Base-by-base conservation (phyloP, 2,797 vertebrate genomes). In the Gouania willdenowi region DNA sequence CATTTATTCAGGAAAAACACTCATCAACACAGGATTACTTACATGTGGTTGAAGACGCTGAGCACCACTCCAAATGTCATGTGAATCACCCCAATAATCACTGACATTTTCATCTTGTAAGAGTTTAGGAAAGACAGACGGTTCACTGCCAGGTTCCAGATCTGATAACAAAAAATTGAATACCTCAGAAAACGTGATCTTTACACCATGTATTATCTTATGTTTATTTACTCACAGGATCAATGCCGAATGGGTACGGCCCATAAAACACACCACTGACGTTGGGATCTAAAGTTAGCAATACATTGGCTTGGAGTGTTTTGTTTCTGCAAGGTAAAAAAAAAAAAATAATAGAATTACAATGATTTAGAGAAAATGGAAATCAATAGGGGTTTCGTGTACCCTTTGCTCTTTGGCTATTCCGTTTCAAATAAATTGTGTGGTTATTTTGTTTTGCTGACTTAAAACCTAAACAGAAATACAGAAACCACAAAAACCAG, bases 51-150 rank as follows among this genome's bases (percentile, higher is more conserved):
- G 76, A 97, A 94, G 53, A 93, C 87, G 37, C 95, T 93, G 66
- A 98, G 39, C 22, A 92, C 53, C 46, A 98, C 90, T 31, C 95
- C 96, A 40, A 98, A 98, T 8, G 84, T 92, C 96, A 98, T 98
- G 77, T 98, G 96, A 45, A 88, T 52, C 30, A 98, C 89, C 7
- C 96, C 96, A 6, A 98, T 81, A 54, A 98, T 89, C 46, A 98
- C 89, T 1, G 96, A 98, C 96, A 98, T 98, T 85, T 98, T 98
- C 96, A 98, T 98, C 77, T 98, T 98, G 81, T 95, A 98, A 6
- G 96, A 98, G 81, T 98, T 98, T 36, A 98, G 87, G 70, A 98
- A 98, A 41, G 89, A 91, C 55, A 98, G 92, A 1, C 94, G 93
- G 56, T 98, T 98, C 53, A 84, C 91, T 2, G 96, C 94, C 82